Conservation (phyloP, 2,113 vertebrate genomes). For the Aspidoscelis tigris region DNA sequence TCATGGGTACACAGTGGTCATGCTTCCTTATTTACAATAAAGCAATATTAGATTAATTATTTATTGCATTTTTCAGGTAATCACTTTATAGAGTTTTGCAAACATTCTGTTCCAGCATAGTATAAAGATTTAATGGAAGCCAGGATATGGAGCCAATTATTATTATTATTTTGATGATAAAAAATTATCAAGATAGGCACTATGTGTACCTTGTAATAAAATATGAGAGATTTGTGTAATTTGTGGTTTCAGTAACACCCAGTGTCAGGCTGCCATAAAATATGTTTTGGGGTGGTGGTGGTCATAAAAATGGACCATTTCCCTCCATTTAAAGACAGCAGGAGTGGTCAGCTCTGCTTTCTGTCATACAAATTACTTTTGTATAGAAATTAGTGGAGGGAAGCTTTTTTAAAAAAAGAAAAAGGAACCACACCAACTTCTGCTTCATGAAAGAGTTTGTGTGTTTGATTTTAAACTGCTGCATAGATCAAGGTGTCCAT, state of each 20-base stretch:
- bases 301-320: constrained; percentile 50
- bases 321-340: constrained; percentile 48
- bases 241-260: constrained; percentile 66
- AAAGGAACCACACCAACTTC: constrained; percentile 41
- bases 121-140: neutral
- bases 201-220: neutral
- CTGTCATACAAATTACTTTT: constrained; percentile 70
- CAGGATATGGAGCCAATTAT: neutral
- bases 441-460: constrained; percentile 53
- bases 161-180: constrained; percentile 34
- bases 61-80: constrained; percentile 10
- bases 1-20: neutral
- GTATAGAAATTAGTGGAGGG: constrained; percentile 47
- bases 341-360: constrained; percentile 56
- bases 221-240: constrained; percentile 68
- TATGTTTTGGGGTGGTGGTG: constrained; percentile 55
- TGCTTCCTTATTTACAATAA: neutral
- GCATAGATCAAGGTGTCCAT: constrained; percentile 69
- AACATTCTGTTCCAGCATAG: neutral
- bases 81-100: neutral
- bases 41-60: neutral
- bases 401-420: constrained; percentile 44
- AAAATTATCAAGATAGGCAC: constrained; percentile 11
- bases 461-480: constrained; percentile 52
- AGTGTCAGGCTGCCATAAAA: constrained; percentile 56